A percentile compares a stretch with the other conserved stretches of the same genome.
Evolutionary conservation across 1,140 invertebrate species (phyloP).

Genomic region (Drosophila aff.): DNA sequence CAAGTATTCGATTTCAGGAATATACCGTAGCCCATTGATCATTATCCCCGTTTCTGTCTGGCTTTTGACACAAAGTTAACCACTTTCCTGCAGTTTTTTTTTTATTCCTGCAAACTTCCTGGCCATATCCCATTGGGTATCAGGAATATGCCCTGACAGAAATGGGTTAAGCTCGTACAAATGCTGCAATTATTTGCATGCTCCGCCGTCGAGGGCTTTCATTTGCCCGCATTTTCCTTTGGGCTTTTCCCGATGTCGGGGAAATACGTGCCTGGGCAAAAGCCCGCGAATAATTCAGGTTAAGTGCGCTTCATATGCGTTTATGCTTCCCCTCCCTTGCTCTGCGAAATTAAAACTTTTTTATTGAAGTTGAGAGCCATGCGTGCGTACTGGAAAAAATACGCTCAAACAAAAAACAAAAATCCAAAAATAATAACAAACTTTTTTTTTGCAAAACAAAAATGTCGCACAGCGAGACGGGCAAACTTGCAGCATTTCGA

Average conservation of each 20-base stretch:
- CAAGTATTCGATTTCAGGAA: not conserved
- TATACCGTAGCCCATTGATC: slow-evolving; percentile 1
- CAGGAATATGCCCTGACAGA: slow-evolving; percentile 46
- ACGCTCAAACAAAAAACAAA: slow-evolving; percentile 29
- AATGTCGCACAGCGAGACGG: slow-evolving; percentile 39
- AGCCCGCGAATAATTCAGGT: slow-evolving; percentile 67
- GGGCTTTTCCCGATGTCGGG: slow-evolving; percentile 7
- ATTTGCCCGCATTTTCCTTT: slow-evolving; percentile 36
- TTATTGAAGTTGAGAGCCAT: slow-evolving; percentile 67
- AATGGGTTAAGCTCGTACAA: slow-evolving; percentile 77
- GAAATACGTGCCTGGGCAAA: slow-evolving; percentile 50
- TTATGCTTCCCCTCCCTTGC: slow-evolving; percentile 55
- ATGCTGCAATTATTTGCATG: slow-evolving; percentile 78
- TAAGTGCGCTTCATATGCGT: slow-evolving; percentile 77
- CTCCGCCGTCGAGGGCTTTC: slow-evolving; percentile 62
- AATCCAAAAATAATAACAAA: slow-evolving; percentile 49
- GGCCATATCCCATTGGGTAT: slow-evolving; percentile 19
- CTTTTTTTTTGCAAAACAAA: slow-evolving; percentile 55
- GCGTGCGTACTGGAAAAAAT: slow-evolving; percentile 51
- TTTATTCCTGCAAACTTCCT: slow-evolving; percentile 11
- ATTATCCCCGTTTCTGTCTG: slow-evolving; percentile 15
- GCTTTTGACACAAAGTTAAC: slow-evolving; percentile 43
- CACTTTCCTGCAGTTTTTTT: not conserved
- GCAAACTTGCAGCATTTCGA: slow-evolving; percentile 38
- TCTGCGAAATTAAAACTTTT: slow-evolving; percentile 67